phyloP scores from a whole-genome alignment of 2,888 invertebrate species.

The Coelinius sp. region DNA sequence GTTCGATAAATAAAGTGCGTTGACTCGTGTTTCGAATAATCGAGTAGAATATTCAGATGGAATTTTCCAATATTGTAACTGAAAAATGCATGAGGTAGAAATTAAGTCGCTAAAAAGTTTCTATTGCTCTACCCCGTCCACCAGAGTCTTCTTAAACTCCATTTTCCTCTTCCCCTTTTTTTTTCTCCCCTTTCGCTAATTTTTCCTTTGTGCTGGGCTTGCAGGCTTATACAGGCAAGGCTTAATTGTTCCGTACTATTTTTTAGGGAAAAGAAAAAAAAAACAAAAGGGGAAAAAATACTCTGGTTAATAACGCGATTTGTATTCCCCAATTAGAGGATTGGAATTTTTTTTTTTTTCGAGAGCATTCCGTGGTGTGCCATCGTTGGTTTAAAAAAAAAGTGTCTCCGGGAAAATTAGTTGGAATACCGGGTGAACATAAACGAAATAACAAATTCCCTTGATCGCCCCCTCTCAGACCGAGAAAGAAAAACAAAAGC shows the following conservation, averaged over 20 bases:
- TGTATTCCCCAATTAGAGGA: constrained; percentile 49
- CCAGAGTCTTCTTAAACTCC: constrained; percentile 7
- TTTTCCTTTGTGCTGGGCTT: constrained; percentile 29
- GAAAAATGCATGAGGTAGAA: constrained; percentile 50
- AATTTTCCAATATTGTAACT: constrained; percentile 46
- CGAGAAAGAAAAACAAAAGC: neutral
- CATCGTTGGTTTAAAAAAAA: neutral
- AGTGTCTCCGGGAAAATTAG: constrained; percentile 5
- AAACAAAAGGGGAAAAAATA: constrained; percentile 40
- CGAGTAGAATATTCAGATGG: constrained; percentile 51
- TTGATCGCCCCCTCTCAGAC: neutral
- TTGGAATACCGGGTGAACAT: neutral
- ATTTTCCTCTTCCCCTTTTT: neutral
- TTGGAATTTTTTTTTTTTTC: neutral
- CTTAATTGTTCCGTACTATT: constrained; percentile 26
- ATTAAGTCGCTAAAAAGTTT: constrained; percentile 48
- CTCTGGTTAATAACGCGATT: constrained; percentile 50
- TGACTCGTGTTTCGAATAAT: constrained; percentile 55
- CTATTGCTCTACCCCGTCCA: neutral
- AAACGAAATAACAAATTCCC: neutral
- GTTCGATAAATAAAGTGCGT: constrained; percentile 53
- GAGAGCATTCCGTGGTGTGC: neutral
- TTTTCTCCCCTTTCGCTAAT: neutral
- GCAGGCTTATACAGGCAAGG: constrained; percentile 15
- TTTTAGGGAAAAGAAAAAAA: constrained; percentile 5